A percentile compares a stretch with the other conserved stretches of the same genome.
Conservation (phyloP, 2,113 vertebrate species). For the Cardinalis cardinalis region DNA sequence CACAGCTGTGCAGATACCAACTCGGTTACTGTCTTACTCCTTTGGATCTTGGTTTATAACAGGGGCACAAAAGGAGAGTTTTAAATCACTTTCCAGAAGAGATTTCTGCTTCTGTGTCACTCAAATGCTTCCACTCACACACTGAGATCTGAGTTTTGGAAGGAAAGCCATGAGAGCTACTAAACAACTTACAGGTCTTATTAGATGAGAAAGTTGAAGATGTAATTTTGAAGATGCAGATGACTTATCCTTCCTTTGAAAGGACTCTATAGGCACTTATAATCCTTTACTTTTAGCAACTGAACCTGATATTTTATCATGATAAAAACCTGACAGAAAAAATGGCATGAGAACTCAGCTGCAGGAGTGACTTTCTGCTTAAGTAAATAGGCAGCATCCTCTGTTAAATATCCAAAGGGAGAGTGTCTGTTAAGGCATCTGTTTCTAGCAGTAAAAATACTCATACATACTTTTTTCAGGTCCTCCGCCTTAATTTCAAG, state of each 20-base stretch:
- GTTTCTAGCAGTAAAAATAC: not conserved
- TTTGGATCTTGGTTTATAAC: not conserved
- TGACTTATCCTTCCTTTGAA: not conserved
- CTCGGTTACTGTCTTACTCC: not conserved
- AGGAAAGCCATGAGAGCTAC: not conserved
- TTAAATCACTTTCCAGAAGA: not conserved
- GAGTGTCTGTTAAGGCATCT: not conserved
- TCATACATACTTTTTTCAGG: slow-evolving; percentile 73
- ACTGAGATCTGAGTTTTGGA: not conserved
- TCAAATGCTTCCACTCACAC: not conserved
- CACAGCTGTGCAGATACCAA: not conserved
- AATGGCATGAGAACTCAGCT: not conserved
- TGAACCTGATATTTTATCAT: not conserved
- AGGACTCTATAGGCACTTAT: not conserved
- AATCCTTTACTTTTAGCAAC: not conserved
- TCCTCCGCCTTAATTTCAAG: slow-evolving; percentile 72
- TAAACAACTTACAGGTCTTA: not conserved
- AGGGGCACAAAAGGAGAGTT: not conserved
- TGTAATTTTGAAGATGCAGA: not conserved
- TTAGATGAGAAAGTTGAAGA: not conserved
- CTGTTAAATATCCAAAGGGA: not conserved
- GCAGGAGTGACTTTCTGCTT: not conserved
- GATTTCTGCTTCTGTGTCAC: not conserved
- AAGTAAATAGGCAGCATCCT: not conserved
- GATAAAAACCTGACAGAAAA: not conserved